Evolutionary conservation across 1,140 invertebrate genomes (phyloP), one percentile per base, ranked within the genome.

Genomic region (Papilio polyxenes): DNA sequence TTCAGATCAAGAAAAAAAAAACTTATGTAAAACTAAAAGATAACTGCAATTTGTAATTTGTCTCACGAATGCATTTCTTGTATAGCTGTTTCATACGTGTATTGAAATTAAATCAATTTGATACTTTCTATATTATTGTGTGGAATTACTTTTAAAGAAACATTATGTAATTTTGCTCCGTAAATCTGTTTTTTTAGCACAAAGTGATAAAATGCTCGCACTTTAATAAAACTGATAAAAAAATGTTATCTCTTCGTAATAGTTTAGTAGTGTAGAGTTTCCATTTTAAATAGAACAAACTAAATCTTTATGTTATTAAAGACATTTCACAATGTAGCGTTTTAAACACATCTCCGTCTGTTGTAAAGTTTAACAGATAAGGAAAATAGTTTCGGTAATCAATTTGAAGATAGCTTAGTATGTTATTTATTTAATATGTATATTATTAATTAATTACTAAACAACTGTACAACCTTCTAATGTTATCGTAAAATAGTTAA

Each of bases 221-320:
- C 62, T 65, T 65, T 65, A 37, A 65, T 65, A 65, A 65, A 10
- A 65, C 62, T 65, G 62, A 65, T 65, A 65, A 65, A 65, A 31
- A 53, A 9, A 4, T 65, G 23, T 65, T 65, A 65, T 65, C 62
- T 65, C 23, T 4, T 65, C 62, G 23, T 65, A 13, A 31, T 65
- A 11, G 11, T 15, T 15, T 37, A 40, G 13, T 56, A 56, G 23
- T 13, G 65, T 37, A 3, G 17, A 31, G 23, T 72, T 72, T 72
- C 6, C 23, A 11, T 37, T 13, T 72, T 72, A 62, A 62, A 20
- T 62, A 23, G 17, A 62, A 62, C 59, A 20, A 62, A 59, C 5
- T 59, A n/a, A 59, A 59, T 62, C 5, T 20, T 9, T 20, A 62
- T 23, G n/a, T 23, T 62, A 8, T 9, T 62, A 20, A 20, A 62